Conservation (phyloP, 2,888 invertebrate genomes). For the Stratiomys singularior region DNA sequence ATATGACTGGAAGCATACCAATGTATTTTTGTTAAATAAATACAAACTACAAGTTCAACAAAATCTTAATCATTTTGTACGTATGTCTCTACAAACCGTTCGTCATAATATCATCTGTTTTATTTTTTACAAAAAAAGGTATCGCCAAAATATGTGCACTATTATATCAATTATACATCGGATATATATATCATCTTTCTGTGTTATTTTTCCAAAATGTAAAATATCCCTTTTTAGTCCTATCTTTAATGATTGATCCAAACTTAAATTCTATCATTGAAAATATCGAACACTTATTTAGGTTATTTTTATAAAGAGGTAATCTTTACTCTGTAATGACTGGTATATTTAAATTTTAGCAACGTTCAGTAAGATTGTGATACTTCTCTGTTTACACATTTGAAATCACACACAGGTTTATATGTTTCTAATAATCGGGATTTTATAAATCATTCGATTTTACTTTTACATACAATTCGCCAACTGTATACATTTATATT, state of each 20-base stretch:
- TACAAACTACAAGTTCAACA: neutral
- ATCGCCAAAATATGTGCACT: conserved; percentile 2
- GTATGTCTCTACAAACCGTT: neutral
- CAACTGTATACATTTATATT: conserved; percentile 27
- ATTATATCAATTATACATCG: neutral
- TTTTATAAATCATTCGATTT: conserved; percentile 40
- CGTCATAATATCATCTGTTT: neutral
- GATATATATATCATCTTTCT: neutral
- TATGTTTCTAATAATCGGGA: neutral
- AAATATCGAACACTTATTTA: neutral
- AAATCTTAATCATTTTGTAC: neutral
- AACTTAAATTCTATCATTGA: conserved; percentile 6
- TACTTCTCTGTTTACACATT: neutral
- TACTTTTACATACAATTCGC: conserved; percentile 41
- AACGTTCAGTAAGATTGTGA: neutral
- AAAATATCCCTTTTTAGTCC: neutral
- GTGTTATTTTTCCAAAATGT: neutral
- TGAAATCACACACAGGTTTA: neutral
- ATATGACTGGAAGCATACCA: conserved; percentile 22
- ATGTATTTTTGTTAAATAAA: conserved; percentile 14
- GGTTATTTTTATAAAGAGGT: neutral
- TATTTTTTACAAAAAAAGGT: conserved; percentile 1
- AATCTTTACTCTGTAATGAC: conserved; percentile 26
- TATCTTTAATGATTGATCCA: neutral
- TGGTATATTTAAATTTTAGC: neutral